Base-by-base conservation (phyloP, 1,140 invertebrate genomes). In the Saccostrea echinata region DNA sequence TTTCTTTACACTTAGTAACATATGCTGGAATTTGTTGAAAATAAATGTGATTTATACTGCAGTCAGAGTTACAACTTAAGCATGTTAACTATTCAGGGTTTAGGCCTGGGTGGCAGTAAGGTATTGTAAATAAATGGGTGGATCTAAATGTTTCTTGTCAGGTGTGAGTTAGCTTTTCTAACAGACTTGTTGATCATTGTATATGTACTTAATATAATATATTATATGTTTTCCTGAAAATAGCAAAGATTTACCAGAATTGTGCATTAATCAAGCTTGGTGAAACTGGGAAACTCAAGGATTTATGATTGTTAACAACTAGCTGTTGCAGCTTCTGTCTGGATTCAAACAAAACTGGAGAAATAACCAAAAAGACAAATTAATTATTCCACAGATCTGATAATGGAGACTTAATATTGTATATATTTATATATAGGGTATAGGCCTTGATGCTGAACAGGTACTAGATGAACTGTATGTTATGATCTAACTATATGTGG, bases 71-170 rank as follows among this genome's bases (percentile, higher is more conserved):
- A 61, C 55, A 61, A 61, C 18, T n/a, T 61, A 61, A 21, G 55
- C 55, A 61, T 30, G 27, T 76, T 33, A 33, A 76, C 68, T 16
- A 76, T 76, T 76, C 68, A 76, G 68, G 68, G 68, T 33, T 76
- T 76, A 11, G 68, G 68, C 30, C 68, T 76, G 68, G 68, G 68
- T 76, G 68, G 68, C 68, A 76, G 68, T 76, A 76, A 76, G 68
- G 68, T 76, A 76, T 16, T 76, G 68, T 76, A 76, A 16, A 76
- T 30, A 1, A 76, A 30, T 33, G 68, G 68, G 27, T 76, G 68
- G 68, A 76, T 76, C 68, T 76, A 33, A 33, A 76, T 76, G 68
- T 76, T 76, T 76, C 13, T 61, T 76, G 68, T 76, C 68, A 13
- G 24, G 68, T 76, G 27, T 76, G 68, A 8, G 6, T 4, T 27